Evolutionary conservation across 1,140 invertebrate genomes (phyloP).

Genomic region (Hycleus phaleratus): DNA sequence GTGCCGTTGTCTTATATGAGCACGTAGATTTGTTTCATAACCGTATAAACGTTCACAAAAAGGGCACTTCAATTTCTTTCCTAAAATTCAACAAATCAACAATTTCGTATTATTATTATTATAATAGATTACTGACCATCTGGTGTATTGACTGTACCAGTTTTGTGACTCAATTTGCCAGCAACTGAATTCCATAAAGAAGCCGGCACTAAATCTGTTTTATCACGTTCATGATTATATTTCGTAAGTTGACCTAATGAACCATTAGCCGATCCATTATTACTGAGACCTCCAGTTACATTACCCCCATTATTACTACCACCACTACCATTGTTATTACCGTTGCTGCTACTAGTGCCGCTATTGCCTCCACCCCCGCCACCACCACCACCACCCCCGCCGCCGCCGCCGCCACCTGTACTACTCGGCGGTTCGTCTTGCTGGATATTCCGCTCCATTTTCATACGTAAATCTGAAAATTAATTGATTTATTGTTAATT

Average conservation of each 20-base stretch:
- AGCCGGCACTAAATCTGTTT: slow-evolving; percentile 44
- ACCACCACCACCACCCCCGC: slow-evolving; percentile 34
- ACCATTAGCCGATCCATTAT: slow-evolving; percentile 36
- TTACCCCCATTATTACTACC: slow-evolving; percentile 14
- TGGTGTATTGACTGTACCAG: slow-evolving; percentile 50
- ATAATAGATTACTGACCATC: slow-evolving; percentile 43
- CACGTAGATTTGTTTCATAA: slow-evolving; percentile 84
- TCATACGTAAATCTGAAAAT: slow-evolving; percentile 52
- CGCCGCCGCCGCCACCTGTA: slow-evolving; percentile 41
- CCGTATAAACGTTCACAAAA: slow-evolving; percentile 88
- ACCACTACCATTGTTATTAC: slow-evolving; percentile 25
- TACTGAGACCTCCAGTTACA: background rate
- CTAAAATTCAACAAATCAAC: slow-evolving; percentile 40
- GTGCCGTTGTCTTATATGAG: slow-evolving; percentile 82
- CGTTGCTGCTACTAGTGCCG: slow-evolving; percentile 20
- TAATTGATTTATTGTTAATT: no score
- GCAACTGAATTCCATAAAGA: slow-evolving; percentile 49
- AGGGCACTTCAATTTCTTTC: slow-evolving; percentile 84
- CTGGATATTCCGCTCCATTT: slow-evolving; percentile 48
- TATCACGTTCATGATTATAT: slow-evolving; percentile 38
- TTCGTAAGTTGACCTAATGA: slow-evolving; percentile 36
- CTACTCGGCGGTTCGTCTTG: slow-evolving; percentile 47
- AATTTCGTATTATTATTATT: slow-evolving; percentile 16
- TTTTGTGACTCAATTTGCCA: slow-evolving; percentile 46
- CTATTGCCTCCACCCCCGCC: slow-evolving; percentile 21